These are phyloP conservation scores for Melinaea menophilus DNA, from an alignment of 2,888 invertebrate genomes.

Conservation along the genomic window DNA sequence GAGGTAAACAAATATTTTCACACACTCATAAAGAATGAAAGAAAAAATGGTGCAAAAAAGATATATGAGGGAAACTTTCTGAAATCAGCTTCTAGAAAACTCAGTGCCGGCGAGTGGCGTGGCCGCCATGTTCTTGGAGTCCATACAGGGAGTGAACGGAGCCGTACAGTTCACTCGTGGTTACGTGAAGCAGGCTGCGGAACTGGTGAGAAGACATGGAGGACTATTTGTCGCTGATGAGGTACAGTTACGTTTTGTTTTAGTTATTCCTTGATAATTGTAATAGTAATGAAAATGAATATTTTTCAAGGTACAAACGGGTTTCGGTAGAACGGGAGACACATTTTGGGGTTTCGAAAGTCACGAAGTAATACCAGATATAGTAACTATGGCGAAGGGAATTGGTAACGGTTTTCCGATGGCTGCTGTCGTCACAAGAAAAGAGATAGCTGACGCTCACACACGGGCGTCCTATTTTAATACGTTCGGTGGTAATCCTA, in stretches of 20 bases:
- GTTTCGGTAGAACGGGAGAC: slow-evolving; percentile 96
- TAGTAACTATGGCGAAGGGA: slow-evolving; percentile 97
- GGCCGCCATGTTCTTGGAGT: slow-evolving; percentile 95
- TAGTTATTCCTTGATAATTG: background rate
- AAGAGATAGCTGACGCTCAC: slow-evolving; percentile 89
- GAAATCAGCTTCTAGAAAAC: slow-evolving; percentile 81
- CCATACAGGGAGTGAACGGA: slow-evolving; percentile 98
- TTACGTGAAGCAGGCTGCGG: slow-evolving; percentile 88
- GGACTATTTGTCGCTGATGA: slow-evolving; percentile 96
- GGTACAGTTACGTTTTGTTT: slow-evolving; percentile 59
- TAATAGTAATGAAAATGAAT: too few species aligned
- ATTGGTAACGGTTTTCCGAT: slow-evolving; percentile 98
- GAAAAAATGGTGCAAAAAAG: background rate
- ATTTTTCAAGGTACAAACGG: slow-evolving; percentile 88
- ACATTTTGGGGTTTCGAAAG: slow-evolving; percentile 97
- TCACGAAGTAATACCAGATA: slow-evolving; percentile 92
- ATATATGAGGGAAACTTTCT: too few species aligned
- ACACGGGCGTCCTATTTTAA: slow-evolving; percentile 91
- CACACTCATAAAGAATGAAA: background rate
- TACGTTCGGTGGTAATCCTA: slow-evolving; percentile 96
- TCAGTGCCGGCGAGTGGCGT: slow-evolving; percentile 87
- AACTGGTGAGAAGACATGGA: slow-evolving; percentile 86
- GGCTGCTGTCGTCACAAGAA: slow-evolving; percentile 95
- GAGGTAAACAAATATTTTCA: slow-evolving; percentile 47
- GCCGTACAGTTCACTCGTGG: slow-evolving; percentile 94